Base-by-base conservation (phyloP, 1,140 invertebrate species). In the Gryllus bimaculatus region DNA sequence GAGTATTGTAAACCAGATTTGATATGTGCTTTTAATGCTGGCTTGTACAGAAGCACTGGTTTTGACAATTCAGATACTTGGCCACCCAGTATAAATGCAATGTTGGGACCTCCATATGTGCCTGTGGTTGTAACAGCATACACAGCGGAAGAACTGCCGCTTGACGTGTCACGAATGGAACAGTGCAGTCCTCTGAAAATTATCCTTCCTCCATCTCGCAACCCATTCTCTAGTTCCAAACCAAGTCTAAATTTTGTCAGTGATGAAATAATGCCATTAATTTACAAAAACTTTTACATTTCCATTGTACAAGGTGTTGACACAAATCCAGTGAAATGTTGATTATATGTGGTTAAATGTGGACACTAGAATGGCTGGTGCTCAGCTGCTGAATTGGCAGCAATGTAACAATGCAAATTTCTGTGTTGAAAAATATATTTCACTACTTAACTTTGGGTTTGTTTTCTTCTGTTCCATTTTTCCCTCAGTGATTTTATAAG, bases 201-300 rank as follows among this genome's bases (percentile, higher is more conserved):
- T 0, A 81, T 92, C 8, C 77, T 87, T 10, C 86, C 87, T 15
- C 88, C 90, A 0, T 86, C 85, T 47, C 84, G 83, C 66, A 93
- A 93, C 85, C 88, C 88, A 0, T 93, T 90, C 81, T 85, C 90
- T 0, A 92, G 91, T 77, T 85, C 91, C 0, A 89, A 91, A 82
- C 92, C 92, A 0, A 91, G 92, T 81, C 88, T 91, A 54, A 93
- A 93, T 83, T 92, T 93, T 81, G 90, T 93, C 18, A 91, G 90
- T 15, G 92, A 93, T 81, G 88, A 93, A 76, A 87, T 89, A 39
- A 88, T 86, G 20, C 92, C 92, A 0, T 85, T 93, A 21, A 89
- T 93, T 80, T 93, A 91, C 82, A 93, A 93, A 82, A 93, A 93
- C 85, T 89, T 90, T 85, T 92, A 88, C 84, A 85, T 89, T 49